Evolutionary conservation across 1,140 invertebrate genomes (phyloP).

Genomic region (Ostrea denselamellosa): DNA sequence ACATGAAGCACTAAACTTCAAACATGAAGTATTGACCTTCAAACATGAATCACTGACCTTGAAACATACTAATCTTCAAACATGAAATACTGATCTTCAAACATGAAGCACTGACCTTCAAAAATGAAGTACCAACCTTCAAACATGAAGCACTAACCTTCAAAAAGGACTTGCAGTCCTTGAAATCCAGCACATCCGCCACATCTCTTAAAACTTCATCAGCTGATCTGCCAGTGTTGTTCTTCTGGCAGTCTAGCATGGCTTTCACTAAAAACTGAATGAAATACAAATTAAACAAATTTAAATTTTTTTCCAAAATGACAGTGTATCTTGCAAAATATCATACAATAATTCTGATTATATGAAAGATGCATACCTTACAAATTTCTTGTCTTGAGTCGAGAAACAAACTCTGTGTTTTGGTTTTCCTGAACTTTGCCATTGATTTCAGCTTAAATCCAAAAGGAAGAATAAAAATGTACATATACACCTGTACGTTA

Average conservation of each 20-base stretch:
- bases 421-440: slow-evolving; percentile 68
- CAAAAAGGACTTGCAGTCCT: slow-evolving; percentile 71
- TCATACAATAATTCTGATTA: too few relatives aligned
- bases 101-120: too few relatives aligned
- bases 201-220: slow-evolving; percentile 68
- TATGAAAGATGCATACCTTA: slow-evolving; percentile 59
- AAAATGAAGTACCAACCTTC: slow-evolving; percentile 54
- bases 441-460: slow-evolving; percentile 69
- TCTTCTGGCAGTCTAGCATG: slow-evolving; percentile 65
- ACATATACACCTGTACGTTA: too few relatives aligned
- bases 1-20: too few relatives aligned
- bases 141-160: slow-evolving; percentile 57
- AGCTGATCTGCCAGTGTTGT: slow-evolving; percentile 53
- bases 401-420: slow-evolving; percentile 69
- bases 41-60: too few relatives aligned
- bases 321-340: too few relatives aligned
- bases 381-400: slow-evolving; percentile 67
- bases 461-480: not conserved
- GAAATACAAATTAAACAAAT: not conserved
- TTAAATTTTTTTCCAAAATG: not conserved
- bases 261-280: slow-evolving; percentile 68
- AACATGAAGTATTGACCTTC: too few relatives aligned
- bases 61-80: too few relatives aligned
- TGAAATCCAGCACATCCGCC: slow-evolving; percentile 66
- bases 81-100: too few relatives aligned